These are phyloP conservation scores for Acrocephalus arundinaceus DNA, from an alignment of 2,113 vertebrate genomes.

Conservation along the genomic window DNA sequence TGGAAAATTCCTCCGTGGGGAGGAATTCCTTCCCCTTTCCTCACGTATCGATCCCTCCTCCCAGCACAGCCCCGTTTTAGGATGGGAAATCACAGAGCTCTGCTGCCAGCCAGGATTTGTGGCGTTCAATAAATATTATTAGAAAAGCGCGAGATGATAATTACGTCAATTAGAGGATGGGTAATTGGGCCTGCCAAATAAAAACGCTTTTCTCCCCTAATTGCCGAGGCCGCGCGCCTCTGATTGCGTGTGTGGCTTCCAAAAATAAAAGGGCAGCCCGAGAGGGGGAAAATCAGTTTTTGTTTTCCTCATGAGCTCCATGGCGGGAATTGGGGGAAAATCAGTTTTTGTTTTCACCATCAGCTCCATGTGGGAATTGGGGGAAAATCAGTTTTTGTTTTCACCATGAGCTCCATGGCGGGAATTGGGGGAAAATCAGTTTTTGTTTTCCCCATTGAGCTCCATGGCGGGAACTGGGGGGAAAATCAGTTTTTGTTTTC, in stretches of 20 bases:
- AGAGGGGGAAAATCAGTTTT: neutral
- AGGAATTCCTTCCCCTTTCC: neutral
- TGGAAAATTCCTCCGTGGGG: fast-evolving
- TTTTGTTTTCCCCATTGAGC: neutral
- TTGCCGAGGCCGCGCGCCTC: conserved; percentile 16
- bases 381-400: no score
- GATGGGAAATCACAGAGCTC: neutral
- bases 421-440: neutral
- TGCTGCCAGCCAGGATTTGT: neutral
- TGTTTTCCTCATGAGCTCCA: neutral
- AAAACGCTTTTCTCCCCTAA: conserved; percentile 49
- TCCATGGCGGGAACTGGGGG: no score
- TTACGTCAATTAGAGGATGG: conserved; percentile 4
- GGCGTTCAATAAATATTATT: conserved; percentile 58
- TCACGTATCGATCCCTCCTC: neutral
- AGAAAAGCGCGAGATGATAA: conserved; percentile 48
- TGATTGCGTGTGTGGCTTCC: conserved; percentile 22
- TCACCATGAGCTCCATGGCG: no score
- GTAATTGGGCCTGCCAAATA: conserved; percentile 44
- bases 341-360: no score
- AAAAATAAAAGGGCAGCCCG: neutral
- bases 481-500: no score
- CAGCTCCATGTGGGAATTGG: no score
- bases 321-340: neutral
- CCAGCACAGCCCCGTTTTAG: neutral